Base-by-base conservation (phyloP, 2,888 invertebrate species). In the Tupiocoris notatus region DNA sequence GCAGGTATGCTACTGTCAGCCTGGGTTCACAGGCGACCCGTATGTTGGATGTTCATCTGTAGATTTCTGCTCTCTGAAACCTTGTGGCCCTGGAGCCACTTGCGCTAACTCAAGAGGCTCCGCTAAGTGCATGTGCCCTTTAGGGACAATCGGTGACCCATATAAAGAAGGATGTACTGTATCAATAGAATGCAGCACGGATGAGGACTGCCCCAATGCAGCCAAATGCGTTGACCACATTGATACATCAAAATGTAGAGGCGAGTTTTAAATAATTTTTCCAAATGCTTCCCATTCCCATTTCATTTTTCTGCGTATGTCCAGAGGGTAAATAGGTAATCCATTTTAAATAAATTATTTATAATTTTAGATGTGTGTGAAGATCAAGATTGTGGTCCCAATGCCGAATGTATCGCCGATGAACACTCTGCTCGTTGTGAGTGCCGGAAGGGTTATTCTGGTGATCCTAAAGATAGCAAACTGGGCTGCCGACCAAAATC, bases 21-120 rank as follows among this genome's bases (percentile, higher is more conserved):
- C 95, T 12, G 95, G 95, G 0, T 94, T 89, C 82, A 92, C 92
- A 0, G 95, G 94, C 1, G 90, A 94, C 83, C 90, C 94, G 1
- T 85, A 87, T 9, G 85, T 85, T 24, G 90, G 90, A 21, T 95
- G 95, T 82, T 85, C 85, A 90, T 71, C 76, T 16, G 89, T 94
- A 73, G 92, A 95, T 84, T 93, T 91, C 84, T 95, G 95, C 82
- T 87, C 88, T 66, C 88, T 89, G 80, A 88, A 88, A 59, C 93
- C 93, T 6, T 95, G 95, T 83, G 93, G 92, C 2, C 89, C 90
- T 63, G 92, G 92, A 75, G 92, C 94, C 0, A 85, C 88, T 79
- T 96, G 96, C 83, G 89, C 89, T 79, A 96, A 94, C 83, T 88
- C 90, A 0, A 88, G 92, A 80, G 93, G 93, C 71, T 89, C 91